Percentiles rank a stretch among this genome's conserved stretches.
phyloP scores from a whole-genome alignment of 2,888 invertebrate species.

The Balanococcus diminutus region DNA sequence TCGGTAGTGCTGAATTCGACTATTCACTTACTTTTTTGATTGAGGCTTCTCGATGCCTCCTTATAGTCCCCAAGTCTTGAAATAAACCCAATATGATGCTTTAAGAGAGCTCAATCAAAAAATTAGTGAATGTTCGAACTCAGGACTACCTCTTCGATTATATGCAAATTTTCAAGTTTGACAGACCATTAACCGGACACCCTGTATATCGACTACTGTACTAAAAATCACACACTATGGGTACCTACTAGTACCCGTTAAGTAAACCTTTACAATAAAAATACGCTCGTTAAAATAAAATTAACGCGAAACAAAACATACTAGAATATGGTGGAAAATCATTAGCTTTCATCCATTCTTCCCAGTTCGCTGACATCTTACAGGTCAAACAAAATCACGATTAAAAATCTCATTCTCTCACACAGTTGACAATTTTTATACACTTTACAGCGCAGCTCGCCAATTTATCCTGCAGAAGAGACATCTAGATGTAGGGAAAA shows the following conservation, averaged over 20 bases:
- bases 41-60: no score
- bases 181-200: no score
- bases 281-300: neutral
- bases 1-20: no score
- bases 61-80: no score
- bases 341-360: neutral
- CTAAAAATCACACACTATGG: neutral
- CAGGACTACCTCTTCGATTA: no score
- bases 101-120: no score
- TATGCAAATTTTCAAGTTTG: no score
- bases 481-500: neutral
- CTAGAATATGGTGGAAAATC: neutral
- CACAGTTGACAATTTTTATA: neutral
- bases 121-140: no score
- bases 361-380: neutral
- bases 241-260: neutral
- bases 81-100: no score
- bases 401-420: neutral
- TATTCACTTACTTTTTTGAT: no score
- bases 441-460: neutral
- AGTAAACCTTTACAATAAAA: neutral
- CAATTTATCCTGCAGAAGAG: neutral
- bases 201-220: neutral
- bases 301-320: conserved; percentile 2
- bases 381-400: neutral